phyloP scores from a whole-genome alignment of 2,113 vertebrate species.

The Phasianus colchicus region DNA sequence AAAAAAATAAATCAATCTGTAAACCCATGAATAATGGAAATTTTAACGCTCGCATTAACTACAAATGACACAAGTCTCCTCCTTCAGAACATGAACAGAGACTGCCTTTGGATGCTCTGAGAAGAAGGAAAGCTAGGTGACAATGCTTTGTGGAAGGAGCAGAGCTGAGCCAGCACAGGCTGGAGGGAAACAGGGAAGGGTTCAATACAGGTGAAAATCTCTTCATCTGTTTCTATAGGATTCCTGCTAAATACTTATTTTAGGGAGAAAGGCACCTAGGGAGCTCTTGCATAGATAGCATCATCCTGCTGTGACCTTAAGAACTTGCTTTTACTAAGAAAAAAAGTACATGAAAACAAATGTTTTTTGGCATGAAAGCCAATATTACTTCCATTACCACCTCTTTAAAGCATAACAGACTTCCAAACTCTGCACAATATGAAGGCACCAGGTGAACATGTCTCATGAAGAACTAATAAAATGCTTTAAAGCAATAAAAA shows the following conservation, averaged over 20 bases:
- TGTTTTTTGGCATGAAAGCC: not conserved
- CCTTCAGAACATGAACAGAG: not conserved
- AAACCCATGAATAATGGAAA: not conserved
- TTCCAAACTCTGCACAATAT: not conserved
- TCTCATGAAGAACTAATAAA: not conserved
- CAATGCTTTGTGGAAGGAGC: not conserved
- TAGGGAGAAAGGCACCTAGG: not conserved
- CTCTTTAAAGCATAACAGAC: not conserved
- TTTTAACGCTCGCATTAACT: not conserved
- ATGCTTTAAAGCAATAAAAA: not conserved
- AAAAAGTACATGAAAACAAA: too few relatives aligned
- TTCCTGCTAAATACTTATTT: not conserved
- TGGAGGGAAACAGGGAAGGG: not conserved
- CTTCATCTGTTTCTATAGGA: rapidly evolving
- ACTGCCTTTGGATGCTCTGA: not conserved
- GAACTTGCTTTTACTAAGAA: not conserved
- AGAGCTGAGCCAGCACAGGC: not conserved
- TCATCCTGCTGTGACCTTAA: rapidly evolving
- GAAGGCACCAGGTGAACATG: not conserved
- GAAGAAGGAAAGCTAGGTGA: not conserved
- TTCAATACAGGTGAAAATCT: not conserved
- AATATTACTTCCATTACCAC: not conserved
- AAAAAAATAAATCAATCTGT: not conserved
- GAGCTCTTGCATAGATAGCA: not conserved
- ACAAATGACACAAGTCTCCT: not conserved